Evolutionary conservation across 1,140 invertebrate genomes (phyloP), one percentile per base, ranked within the genome.

Genomic region (Cydia pomonella): DNA sequence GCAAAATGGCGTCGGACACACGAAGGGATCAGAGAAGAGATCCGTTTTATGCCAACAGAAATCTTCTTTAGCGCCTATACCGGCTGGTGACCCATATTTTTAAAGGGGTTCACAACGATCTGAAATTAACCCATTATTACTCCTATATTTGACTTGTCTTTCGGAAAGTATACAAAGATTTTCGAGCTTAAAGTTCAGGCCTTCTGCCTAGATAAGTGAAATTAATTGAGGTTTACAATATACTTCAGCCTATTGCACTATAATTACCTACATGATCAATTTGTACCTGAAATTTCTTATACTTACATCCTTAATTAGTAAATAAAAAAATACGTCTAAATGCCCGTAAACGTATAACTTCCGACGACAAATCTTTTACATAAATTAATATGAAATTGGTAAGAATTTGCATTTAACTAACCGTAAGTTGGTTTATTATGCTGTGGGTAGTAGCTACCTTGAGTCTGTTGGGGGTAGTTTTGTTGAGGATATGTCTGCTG

Each of bases 401-500:
- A 59, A 23, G 18, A 33, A 64, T 29, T 69, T 69, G 16, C 63
- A 29, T 21, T 27, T 69, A 33, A 0, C 23, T 69, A 69, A 69
- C 64, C 64, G n/a, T 69, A 69, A 38, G 64, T n/a, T 69, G 64
- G 64, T 33, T 69, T 29, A 33, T 18, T 38, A 38, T 38, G 64
- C 63, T 66, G 63, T 16, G 63, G 63, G 27, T 25, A 10, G 63
- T 66, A 66, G 16, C 23, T 33, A 12, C 27, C 23, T n/a, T 66
- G 27, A 16, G 63, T 29, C 13, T 66, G 69, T 72, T 72, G 69
- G 21, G 38, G 66, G 33, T 41, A 21, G 10, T 41, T 27, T 2
- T 72, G 71, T 27, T 72, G 71, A 3, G 71, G 71, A 23, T 72
- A 72, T 1, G 71, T 72, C 7, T 72, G 71, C 5, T 72, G 71